Percentiles rank a stretch among this genome's conserved stretches.
Evolutionary conservation across 2,113 vertebrate genomes (phyloP).

Genomic region (Cyprinodon tularosa): DNA sequence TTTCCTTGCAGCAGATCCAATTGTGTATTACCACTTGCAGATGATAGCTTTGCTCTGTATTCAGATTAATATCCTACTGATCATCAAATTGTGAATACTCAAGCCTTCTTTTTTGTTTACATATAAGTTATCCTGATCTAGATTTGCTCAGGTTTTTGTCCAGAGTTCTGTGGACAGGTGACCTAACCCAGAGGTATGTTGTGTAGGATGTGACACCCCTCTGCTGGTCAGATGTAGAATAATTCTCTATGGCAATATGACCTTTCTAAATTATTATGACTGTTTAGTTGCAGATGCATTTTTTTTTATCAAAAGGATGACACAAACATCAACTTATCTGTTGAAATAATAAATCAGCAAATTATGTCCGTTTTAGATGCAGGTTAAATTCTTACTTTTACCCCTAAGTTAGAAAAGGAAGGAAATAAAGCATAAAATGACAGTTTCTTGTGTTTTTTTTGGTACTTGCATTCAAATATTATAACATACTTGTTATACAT

Average conservation of each 20-base stretch:
- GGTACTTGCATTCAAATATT: not conserved
- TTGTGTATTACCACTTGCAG: not conserved
- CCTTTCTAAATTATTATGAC: not conserved
- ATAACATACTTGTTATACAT: not conserved
- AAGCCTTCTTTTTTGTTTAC: not conserved
- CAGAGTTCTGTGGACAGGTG: not conserved
- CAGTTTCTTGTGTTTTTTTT: too few relatives aligned
- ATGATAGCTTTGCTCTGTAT: not conserved
- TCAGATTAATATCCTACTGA: not conserved
- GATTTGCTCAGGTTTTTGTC: not conserved
- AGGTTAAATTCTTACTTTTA: too few relatives aligned
- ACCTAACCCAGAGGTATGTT: not conserved
- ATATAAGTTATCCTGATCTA: conserved; percentile 7
- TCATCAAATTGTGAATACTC: not conserved
- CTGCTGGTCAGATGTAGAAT: conserved; percentile 1
- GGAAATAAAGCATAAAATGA: too few relatives aligned
- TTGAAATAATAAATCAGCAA: too few relatives aligned
- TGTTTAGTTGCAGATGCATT: not conserved
- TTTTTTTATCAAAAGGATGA: too few relatives aligned
- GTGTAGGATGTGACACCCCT: not conserved
- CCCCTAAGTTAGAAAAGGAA: too few relatives aligned
- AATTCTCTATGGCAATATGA: too few relatives aligned
- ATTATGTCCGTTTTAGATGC: too few relatives aligned
- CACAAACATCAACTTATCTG: too few relatives aligned
- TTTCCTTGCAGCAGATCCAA: not conserved